Evolutionary conservation across 2,797 vertebrate species (phyloP), one percentile per base, ranked within the genome.

Genomic region (Gymnothorax reevesii): DNA sequence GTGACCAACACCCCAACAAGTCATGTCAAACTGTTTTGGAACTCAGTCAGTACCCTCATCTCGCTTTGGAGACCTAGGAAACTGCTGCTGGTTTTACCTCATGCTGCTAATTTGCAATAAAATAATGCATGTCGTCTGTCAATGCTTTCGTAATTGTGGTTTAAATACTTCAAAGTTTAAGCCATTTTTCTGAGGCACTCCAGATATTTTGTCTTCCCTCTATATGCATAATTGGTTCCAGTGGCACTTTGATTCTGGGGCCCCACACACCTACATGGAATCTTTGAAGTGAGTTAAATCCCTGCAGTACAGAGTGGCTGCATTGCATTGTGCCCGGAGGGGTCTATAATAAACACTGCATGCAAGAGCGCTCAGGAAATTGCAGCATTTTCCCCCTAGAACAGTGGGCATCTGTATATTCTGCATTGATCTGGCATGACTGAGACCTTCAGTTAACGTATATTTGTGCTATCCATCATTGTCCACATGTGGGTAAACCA

Each of bases 281-380:
- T 64, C 83, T 85, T 54, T 88, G 62, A 86, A 88, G 87, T 83
- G 71, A 85, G 52, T 85, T 85, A 83, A 89, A 88, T 87, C 82
- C 33, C 60, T 66, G 42, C 83, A 83, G 82, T 85, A 83, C 59
- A 88, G 80, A 62, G 71, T 57, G 75, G 82, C 25, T 84, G 33
- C 6, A 52, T 7, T 64, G 83, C 33, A 66, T 10, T 60, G 49
- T 84, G 60, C 86, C 84, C 86, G 86, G 73, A 27, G 86, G 87
- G 89, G 88, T 87, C 64, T 87, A 86, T 87, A 85, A 89, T 90
- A 88, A 90, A 91, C 89, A 86, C 84, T 84, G 89, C 87, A 88
- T 88, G 87, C 87, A 91, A 87, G 87, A 86, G 42, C 2, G 80
- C 86, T 84, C 85, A 87, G 84, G 6, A 84, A 88, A 86, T 85